Evolutionary conservation across 2,888 invertebrate species (phyloP).

Genomic region (Geotrupes spiniger): DNA sequence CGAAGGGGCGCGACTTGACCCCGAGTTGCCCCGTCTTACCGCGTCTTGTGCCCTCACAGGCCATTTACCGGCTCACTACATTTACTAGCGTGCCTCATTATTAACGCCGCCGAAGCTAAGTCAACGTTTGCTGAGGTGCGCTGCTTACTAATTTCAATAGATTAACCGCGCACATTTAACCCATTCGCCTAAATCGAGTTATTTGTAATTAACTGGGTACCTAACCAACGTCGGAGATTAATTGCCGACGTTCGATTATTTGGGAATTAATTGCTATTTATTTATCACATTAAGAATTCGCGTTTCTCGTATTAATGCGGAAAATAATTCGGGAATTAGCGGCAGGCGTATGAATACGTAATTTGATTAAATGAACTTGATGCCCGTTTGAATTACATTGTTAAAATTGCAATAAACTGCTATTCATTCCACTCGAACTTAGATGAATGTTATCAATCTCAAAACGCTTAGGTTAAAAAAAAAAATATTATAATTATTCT

Average conservation of each 20-base stretch:
- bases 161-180: slow-evolving; percentile 52
- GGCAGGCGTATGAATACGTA: too few species aligned
- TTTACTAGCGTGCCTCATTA: slow-evolving; percentile 47
- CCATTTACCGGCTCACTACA: slow-evolving; percentile 52
- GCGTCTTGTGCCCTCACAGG: slow-evolving; percentile 44
- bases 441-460: too few species aligned
- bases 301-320: background rate
- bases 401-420: too few species aligned
- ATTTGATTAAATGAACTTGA: too few species aligned
- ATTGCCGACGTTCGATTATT: slow-evolving; percentile 36
- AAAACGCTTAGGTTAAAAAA: too few species aligned
- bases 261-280: slow-evolving; percentile 31
- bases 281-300: slow-evolving; percentile 1
- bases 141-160: slow-evolving; percentile 54
- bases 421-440: too few species aligned
- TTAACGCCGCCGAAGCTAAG: slow-evolving; percentile 46
- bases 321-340: too few species aligned
- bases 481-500: too few species aligned
- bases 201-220: slow-evolving; percentile 53
- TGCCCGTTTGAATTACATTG: too few species aligned
- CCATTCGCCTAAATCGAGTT: slow-evolving; percentile 53
- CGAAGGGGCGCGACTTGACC: slow-evolving; percentile 45
- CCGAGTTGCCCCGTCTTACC: slow-evolving; percentile 29
- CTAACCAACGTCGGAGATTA: slow-evolving; percentile 35
- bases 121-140: slow-evolving; percentile 51